phyloP scores from a whole-genome alignment of 2,888 invertebrate genomes.

The Elysia crispata region DNA sequence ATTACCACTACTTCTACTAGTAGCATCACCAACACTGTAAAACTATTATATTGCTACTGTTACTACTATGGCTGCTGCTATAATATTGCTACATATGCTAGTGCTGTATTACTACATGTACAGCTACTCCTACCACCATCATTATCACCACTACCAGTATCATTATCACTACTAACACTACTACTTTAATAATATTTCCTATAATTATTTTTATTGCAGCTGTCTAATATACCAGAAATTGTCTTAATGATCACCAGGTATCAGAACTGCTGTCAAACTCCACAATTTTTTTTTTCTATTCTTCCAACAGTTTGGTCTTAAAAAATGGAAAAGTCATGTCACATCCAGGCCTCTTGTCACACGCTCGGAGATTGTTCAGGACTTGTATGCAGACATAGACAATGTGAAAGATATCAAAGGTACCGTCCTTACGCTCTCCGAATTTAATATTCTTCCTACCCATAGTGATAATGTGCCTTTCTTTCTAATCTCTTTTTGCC shows the following conservation, averaged over 20 bases:
- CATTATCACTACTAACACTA: neutral
- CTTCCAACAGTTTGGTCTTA: constrained; percentile 72
- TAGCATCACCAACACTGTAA: constrained; percentile 25
- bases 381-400: constrained; percentile 65
- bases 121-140: neutral
- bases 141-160: neutral
- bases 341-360: constrained; percentile 67
- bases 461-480: too few relatives aligned
- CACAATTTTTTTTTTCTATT: neutral
- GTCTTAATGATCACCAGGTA: too few relatives aligned
- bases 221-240: too few relatives aligned
- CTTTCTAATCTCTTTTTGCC: too few relatives aligned
- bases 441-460: neutral
- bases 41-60: constrained; percentile 27
- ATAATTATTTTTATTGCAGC: too few relatives aligned
- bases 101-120: neutral
- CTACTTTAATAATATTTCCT: too few relatives aligned
- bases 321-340: constrained; percentile 76
- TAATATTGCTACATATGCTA: neutral
- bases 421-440: neutral
- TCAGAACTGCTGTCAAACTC: too few relatives aligned
- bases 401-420: constrained; percentile 41
- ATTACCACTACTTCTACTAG: neutral
- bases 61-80: constrained; percentile 16
- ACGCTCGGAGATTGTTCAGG: constrained; percentile 72